Evolutionary conservation across 2,113 vertebrate species (phyloP), one percentile per base, ranked within the genome.

Genomic region (Ophiodon elongatus): DNA sequence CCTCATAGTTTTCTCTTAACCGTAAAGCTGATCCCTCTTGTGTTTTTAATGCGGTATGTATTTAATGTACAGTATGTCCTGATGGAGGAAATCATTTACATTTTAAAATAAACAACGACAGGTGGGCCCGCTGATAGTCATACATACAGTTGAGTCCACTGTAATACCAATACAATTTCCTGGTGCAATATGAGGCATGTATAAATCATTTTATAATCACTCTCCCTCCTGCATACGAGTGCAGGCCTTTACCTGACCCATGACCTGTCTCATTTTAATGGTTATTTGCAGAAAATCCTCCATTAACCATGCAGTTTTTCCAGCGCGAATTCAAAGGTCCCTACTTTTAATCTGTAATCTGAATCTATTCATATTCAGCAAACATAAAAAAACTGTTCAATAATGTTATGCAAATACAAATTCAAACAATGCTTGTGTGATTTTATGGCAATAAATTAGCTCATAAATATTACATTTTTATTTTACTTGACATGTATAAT

Each of bases 201-300:
- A 47, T 19, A 31, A 35, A 37, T 50, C 1, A 70, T 75, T 71
- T 43, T 0, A 57, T 47, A 75, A 62, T 41, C 39, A 50, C 19
- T 78, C 29, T 45, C 15, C 57, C 25, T 45, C 17, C 23, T 76
- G 5, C 13, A 66, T 62, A 8, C 5, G 62, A 63, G 2, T 56
- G 6, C 37, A 62, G 17, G 39, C 33, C 57, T 75, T 72, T 37
- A 25, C n/a, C 67, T 45, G 39, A 73, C 69, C 79, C 45, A 25
- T 64, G 59, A 57, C 65, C 71, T 59, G n/a, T 73, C 17, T 59
- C 56, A 57, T 82, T 79, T 82, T 85, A 85, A 76, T 57, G 27
- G 50, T 63, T 67, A 85, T 86, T 81, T 73, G 60, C 60, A 67
- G 39, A 25, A 85, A 91, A 90, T 88, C 82, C 81, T 68, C 52